A percentile compares a stretch with the other conserved stretches of the same genome.
Conservation (phyloP, 2,113 vertebrate genomes). For the Dicaeum eximium region DNA sequence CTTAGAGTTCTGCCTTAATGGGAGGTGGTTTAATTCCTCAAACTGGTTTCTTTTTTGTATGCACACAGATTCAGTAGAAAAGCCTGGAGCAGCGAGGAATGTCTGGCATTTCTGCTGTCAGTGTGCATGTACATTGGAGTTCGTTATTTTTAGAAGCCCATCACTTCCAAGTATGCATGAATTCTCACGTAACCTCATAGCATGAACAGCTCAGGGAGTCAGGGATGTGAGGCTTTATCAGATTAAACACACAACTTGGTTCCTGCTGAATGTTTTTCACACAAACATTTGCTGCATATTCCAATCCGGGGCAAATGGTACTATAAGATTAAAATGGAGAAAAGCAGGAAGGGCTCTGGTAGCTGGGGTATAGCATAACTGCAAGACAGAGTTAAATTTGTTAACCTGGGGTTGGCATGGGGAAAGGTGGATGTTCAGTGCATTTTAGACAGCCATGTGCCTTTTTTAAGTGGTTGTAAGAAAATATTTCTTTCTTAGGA, state of each 20-base stretch:
- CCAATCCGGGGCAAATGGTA: neutral
- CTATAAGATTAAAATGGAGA: neutral
- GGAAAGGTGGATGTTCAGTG: neutral
- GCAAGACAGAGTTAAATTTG: neutral
- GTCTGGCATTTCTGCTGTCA: constrained; percentile 60
- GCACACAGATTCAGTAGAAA: neutral
- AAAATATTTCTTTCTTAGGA: neutral
- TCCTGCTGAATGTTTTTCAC: neutral
- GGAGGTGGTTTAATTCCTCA: neutral
- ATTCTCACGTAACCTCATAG: constrained; percentile 60
- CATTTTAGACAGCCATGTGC: neutral
- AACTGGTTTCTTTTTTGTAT: neutral
- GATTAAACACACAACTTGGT: neutral
- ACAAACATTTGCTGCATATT: neutral
- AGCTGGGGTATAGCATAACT: neutral
- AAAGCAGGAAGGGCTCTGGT: neutral
- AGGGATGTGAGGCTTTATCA: constrained; percentile 14
- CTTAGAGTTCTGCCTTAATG: neutral
- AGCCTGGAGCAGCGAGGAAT: constrained; percentile 18
- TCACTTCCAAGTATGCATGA: constrained; percentile 48
- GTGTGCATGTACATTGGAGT: constrained; percentile 28
- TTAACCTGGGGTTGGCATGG: neutral
- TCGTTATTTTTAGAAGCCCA: constrained; percentile 51
- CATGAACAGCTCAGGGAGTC: neutral
- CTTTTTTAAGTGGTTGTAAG: neutral